A percentile compares a stretch with the other conserved stretches of the same genome.
Conservation (phyloP, 2,113 vertebrate species). For the Halcyon malimbica region DNA sequence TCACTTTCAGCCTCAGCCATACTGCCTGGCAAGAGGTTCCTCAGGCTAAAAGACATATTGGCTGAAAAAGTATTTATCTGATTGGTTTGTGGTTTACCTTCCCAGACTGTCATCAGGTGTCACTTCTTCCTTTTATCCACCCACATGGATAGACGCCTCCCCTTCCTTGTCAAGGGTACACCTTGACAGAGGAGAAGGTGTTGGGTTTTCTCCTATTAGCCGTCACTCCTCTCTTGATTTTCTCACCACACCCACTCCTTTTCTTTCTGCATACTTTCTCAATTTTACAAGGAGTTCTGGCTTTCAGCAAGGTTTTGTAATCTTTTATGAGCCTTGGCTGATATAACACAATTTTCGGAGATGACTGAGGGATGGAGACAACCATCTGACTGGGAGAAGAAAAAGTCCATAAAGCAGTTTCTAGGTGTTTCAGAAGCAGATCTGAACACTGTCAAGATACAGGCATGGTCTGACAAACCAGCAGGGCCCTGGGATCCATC, state of each 20-base stretch:
- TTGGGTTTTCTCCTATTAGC: neutral
- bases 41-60: neutral
- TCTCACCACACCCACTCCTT: neutral
- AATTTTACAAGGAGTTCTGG: neutral
- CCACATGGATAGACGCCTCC: neutral
- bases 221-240: neutral
- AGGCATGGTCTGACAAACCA: neutral
- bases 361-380: neutral
- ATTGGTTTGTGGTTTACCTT: neutral
- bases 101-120: neutral
- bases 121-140: neutral
- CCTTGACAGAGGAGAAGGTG: neutral
- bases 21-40: neutral
- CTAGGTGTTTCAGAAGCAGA: neutral
- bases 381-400: neutral
- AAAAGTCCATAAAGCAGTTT: neutral
- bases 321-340: neutral
- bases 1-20: neutral
- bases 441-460: neutral
- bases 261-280: neutral
- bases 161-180: neutral
- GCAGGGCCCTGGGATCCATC: neutral
- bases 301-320: constrained; percentile 1
- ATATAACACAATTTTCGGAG: neutral
- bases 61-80: neutral